Percentiles rank a stretch among this genome's conserved stretches.
Evolutionary conservation across 1,140 invertebrate genomes (phyloP).

Genomic region (Holotrichia oblita): DNA sequence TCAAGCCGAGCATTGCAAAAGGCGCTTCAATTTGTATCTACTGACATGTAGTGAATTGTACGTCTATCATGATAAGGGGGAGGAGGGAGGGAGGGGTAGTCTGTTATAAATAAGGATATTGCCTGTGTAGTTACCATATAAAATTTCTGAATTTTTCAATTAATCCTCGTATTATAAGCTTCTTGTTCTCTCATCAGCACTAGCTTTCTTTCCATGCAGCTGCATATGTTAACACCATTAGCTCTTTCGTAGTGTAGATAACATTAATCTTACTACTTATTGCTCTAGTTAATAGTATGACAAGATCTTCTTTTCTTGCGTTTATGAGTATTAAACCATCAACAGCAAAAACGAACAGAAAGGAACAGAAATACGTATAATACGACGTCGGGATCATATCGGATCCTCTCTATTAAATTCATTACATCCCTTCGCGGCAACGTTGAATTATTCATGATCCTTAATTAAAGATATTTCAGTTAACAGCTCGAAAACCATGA

Average conservation of each 20-base stretch:
- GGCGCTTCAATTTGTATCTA: no score
- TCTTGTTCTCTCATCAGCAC: not conserved
- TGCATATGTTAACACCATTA: not conserved
- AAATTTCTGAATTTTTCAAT: not conserved
- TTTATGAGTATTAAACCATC: not conserved
- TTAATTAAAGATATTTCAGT: slow-evolving; percentile 34
- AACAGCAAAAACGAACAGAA: not conserved
- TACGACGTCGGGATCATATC: slow-evolving; percentile 10
- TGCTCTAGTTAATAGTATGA: not conserved
- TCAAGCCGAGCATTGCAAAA: no score
- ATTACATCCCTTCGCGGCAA: not conserved
- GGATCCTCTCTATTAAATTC: slow-evolving; percentile 21
- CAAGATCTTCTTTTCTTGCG: not conserved
- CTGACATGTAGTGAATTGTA: no score
- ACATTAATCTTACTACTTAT: not conserved
- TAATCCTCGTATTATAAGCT: not conserved
- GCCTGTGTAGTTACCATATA: no score
- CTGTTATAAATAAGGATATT: no score
- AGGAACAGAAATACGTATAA: not conserved
- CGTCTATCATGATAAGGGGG: no score
- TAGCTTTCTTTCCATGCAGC: not conserved
- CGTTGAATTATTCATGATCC: slow-evolving; percentile 28
- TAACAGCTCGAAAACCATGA: slow-evolving; percentile 29
- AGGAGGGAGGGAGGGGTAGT: no score
- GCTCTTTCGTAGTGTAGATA: no score